Evolutionary conservation across 2,797 vertebrate genomes (phyloP).

Genomic region (Coendou prehensilis): DNA sequence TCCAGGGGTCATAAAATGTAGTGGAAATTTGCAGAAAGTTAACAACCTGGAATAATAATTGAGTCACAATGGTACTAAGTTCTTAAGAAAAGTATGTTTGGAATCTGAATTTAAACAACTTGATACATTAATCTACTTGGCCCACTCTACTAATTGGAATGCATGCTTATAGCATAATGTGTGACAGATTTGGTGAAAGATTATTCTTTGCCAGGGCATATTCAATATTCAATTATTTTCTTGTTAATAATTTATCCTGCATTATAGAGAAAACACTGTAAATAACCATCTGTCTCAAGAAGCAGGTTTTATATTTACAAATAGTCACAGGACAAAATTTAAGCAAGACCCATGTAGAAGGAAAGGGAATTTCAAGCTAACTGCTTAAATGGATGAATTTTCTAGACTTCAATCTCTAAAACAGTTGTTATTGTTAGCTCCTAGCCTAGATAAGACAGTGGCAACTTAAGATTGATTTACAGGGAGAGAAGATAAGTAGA

Average conservation of each 20-base stretch:
- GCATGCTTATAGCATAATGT: constrained; percentile 78
- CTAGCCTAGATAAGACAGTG: background rate
- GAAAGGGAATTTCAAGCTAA: constrained; percentile 53
- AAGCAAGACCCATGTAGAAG: constrained; percentile 39
- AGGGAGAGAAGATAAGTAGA: background rate
- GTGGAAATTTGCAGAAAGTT: constrained; percentile 70
- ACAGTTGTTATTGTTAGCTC: background rate
- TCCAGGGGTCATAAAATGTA: constrained; percentile 67
- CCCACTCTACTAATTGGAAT: constrained; percentile 82
- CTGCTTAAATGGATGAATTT: constrained; percentile 53
- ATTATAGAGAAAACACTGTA: constrained; percentile 85
- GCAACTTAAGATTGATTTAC: background rate
- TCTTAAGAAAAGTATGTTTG: constrained; percentile 68
- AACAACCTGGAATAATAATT: constrained; percentile 77
- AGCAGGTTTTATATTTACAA: constrained; percentile 84
- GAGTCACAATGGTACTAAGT: constrained; percentile 62
- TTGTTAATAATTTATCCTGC: constrained; percentile 86
- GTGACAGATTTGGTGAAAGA: constrained; percentile 83
- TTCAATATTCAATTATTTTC: constrained; percentile 88
- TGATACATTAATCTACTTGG: constrained; percentile 80
- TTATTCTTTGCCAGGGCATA: constrained; percentile 84
- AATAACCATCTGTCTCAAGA: constrained; percentile 83
- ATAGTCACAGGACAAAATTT: constrained; percentile 73
- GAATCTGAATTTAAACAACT: constrained; percentile 80
- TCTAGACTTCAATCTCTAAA: constrained; percentile 18